These are phyloP conservation scores for Pangasius krempfi DNA, from an alignment of 2,797 vertebrate species.

Conservation along the genomic window DNA sequence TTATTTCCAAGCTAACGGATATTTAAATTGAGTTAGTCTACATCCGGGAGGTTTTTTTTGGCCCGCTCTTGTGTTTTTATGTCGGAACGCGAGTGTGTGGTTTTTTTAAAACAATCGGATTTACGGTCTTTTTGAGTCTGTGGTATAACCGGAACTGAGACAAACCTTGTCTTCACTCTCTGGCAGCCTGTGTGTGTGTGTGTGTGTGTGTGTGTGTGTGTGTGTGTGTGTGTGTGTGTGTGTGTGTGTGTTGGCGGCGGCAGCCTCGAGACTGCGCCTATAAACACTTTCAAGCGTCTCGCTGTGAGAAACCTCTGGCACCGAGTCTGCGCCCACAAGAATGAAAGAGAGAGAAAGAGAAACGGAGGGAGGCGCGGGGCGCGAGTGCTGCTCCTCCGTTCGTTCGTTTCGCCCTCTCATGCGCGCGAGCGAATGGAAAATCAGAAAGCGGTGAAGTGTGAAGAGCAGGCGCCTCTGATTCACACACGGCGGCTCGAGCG, in stretches of 20 bases:
- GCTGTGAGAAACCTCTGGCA: slow-evolving; percentile 55
- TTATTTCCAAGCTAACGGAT: background rate
- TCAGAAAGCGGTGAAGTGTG: slow-evolving; percentile 31
- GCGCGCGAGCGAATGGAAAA: slow-evolving; percentile 21
- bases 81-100: background rate
- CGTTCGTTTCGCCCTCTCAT: slow-evolving; percentile 23
- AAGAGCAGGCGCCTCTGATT: slow-evolving; percentile 29
- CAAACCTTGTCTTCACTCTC: slow-evolving; percentile 30
- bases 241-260: slow-evolving; percentile 37
- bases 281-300: slow-evolving; percentile 59
- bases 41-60: background rate
- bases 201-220: too few species aligned
- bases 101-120: background rate
- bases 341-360: slow-evolving; percentile 14
- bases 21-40: background rate
- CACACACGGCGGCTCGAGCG: background rate
- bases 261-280: slow-evolving; percentile 58
- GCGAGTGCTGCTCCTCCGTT: slow-evolving; percentile 1
- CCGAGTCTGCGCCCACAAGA: slow-evolving; percentile 37
- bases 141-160: slow-evolving; percentile 31
- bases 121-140: slow-evolving; percentile 23
- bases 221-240: slow-evolving; percentile 22
- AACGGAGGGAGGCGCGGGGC: slow-evolving; percentile 4
- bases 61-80: background rate
- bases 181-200: slow-evolving; percentile 1